Evolutionary conservation across 2,888 invertebrate genomes (phyloP).

Genomic region (Epinotia nisella): DNA sequence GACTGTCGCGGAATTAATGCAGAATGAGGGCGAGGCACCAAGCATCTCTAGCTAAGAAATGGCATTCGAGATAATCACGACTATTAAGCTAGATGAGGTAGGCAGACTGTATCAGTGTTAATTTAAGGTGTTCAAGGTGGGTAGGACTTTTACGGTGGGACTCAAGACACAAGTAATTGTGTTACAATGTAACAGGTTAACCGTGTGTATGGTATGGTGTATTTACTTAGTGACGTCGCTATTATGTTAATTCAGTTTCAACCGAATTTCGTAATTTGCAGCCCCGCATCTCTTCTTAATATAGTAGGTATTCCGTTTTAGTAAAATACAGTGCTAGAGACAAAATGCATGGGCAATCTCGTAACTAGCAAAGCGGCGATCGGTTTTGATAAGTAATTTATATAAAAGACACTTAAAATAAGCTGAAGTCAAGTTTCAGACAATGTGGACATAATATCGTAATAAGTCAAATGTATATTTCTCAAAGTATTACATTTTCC

Average conservation of each 20-base stretch:
- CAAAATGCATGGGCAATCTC: background rate
- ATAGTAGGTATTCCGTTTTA: background rate
- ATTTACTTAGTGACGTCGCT: too few species aligned
- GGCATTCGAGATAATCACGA: background rate
- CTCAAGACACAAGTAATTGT: background rate
- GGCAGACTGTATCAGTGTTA: conserved; percentile 2
- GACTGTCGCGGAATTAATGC: conserved; percentile 8
- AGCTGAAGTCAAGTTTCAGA: too few species aligned
- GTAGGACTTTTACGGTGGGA: background rate
- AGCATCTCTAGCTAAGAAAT: background rate
- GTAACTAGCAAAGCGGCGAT: too few species aligned
- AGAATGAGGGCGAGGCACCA: background rate
- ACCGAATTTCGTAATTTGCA: background rate
- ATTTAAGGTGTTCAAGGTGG: background rate
- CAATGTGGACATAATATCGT: too few species aligned
- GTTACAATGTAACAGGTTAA: background rate
- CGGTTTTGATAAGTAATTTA: too few species aligned
- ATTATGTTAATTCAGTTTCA: background rate
- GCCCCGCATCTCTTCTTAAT: background rate
- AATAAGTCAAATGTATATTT: too few species aligned
- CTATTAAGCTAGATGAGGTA: background rate
- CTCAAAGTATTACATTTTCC: background rate
- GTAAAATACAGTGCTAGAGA: background rate
- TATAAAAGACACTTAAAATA: too few species aligned
- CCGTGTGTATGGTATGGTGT: background rate